phyloP scores from a whole-genome alignment of 2,888 invertebrate genomes.

The Eupithecia pulchellata region DNA sequence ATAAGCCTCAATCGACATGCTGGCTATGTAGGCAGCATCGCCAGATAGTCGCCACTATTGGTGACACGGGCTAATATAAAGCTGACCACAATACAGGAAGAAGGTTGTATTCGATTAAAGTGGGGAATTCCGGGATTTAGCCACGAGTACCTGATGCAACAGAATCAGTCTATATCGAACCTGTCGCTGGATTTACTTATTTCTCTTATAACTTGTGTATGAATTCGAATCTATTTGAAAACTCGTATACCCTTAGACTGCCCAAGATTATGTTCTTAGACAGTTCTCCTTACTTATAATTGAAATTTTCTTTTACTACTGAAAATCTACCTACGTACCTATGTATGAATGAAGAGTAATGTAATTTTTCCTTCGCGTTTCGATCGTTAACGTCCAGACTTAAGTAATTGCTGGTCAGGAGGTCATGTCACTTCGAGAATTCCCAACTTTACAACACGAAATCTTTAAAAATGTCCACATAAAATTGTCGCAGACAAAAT shows the following conservation, averaged over 20 bases:
- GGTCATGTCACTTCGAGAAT: slow-evolving; percentile 68
- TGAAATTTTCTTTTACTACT: not conserved
- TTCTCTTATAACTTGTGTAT: not conserved
- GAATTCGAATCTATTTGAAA: not conserved
- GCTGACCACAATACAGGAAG: slow-evolving; percentile 51
- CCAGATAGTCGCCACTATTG: slow-evolving; percentile 72
- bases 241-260: not conserved
- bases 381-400: not conserved
- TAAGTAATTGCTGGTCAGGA: slow-evolving; percentile 59
- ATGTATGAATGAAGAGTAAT: too few relatives aligned
- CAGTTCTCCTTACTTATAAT: not conserved
- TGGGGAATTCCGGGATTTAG: slow-evolving; percentile 9
- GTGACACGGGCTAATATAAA: slow-evolving; percentile 78
- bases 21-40: too few relatives aligned
- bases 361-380: not conserved
- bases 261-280: not conserved
- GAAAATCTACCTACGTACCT: not conserved
- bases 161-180: not conserved
- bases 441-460: slow-evolving; percentile 66
- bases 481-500: slow-evolving; percentile 75
- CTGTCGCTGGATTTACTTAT: not conserved
- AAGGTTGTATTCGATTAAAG: slow-evolving; percentile 25
- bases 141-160: not conserved
- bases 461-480: slow-evolving; percentile 71
- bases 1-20: slow-evolving; percentile 59